Evolutionary conservation across 1,140 invertebrate species (phyloP), one percentile per base, ranked within the genome.

Genomic region (Copidosoma floridanum): DNA sequence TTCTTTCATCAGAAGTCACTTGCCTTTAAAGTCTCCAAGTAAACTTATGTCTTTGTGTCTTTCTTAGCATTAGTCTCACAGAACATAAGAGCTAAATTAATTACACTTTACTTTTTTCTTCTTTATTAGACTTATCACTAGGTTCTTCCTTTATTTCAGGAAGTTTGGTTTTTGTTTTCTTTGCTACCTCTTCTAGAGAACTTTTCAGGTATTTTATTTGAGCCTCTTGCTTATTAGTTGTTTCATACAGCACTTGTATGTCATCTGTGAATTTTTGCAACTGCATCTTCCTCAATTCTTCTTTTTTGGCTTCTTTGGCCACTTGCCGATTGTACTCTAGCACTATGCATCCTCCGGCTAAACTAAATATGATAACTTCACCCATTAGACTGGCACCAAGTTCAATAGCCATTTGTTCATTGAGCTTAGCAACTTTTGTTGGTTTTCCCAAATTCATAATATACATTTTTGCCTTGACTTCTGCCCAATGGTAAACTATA

Each of bases 401-500:
- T 74, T 98, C 95, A 61, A 97, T 96, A 8, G 96, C 95, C 87
- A 93, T 92, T 51, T 91, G 84, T 82, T 97, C 94, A 77, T 90
- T 97, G 23, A 98, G 76, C 63, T 90, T 90, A 14, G 93, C 89
- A 32, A 98, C 90, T 73, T 92, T 91, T 1, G 90, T 88, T 2
- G 94, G 91, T 73, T 91, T 92, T n/a, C 94, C 94, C 41, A 98
- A 80, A 75, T 97, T 95, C 79, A 97, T 84, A 23, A 95, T 79
- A 85, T 93, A 94, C 92, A 97, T 95, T 82, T 94, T 96, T 20
- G 90, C 84, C 74, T 93, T 93, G 0, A 97, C 89, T 75, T 98
- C 95, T 70, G 89, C 88, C 90, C 92, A 95, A 77, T 98, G 95
- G 76, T 98, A 98, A 80, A 96, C 94, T 97, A 77, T 59, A 86